Conservation (phyloP, 2,113 vertebrate species). For the Protobothrops mucrosquamatus region DNA sequence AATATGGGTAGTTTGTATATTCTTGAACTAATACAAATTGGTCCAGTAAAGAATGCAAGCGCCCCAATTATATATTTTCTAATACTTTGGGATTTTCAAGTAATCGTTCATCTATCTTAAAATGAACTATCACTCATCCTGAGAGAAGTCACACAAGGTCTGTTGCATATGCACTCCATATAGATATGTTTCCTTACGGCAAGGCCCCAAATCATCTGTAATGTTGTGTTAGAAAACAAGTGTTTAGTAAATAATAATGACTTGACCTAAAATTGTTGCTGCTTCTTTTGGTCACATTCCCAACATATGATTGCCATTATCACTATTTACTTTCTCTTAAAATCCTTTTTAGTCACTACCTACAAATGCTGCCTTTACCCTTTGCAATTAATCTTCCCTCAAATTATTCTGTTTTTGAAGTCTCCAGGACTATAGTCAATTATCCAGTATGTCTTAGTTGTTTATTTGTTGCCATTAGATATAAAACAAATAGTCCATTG, state of each 20-base stretch:
- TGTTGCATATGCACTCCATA: background rate
- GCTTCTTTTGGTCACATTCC: background rate
- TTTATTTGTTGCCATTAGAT: background rate
- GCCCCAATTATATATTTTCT: background rate
- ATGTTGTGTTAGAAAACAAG: constrained; percentile 8
- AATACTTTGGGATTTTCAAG: background rate
- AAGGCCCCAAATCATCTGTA: constrained; percentile 5
- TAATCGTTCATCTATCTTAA: background rate
- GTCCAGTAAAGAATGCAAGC: background rate
- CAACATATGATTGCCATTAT: constrained; percentile 1
- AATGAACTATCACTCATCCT: constrained; percentile 12
- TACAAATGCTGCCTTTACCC: background rate
- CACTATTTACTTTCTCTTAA: constrained; percentile 12
- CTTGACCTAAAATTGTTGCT: background rate
- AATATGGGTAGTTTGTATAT: background rate
- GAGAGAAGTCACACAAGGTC: background rate
- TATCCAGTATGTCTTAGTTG: background rate
- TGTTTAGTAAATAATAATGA: constrained; percentile 20
- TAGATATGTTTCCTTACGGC: background rate
- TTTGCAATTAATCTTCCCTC: background rate
- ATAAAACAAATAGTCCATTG: background rate
- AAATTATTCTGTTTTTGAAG: background rate
- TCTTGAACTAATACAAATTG: background rate
- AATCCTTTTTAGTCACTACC: background rate
- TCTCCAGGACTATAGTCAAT: background rate